Base-by-base conservation (phyloP, 2,888 invertebrate species). In the Cosmorhoe ocellata region DNA sequence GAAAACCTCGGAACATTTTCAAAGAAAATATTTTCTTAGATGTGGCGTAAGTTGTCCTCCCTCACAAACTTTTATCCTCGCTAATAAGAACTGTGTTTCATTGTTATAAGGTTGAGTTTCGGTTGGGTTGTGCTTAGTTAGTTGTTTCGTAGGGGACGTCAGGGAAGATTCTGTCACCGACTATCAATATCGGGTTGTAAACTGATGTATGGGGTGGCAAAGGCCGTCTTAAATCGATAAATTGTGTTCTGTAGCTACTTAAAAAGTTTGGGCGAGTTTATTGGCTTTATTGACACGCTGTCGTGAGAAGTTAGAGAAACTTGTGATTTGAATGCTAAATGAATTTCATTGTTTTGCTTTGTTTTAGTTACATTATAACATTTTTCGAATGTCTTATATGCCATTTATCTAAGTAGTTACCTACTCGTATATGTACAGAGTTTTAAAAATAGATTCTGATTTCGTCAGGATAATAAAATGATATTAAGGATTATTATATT, bases 181-280 rank as follows among this genome's bases (percentile, higher is more conserved):
- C 87, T 87, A 87, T 87, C 88, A 87, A 87, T 88, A 86, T 85
- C 80, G 74, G 51, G 66, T 66, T 81, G 75, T 79, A 84, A 84
- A 83, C 74, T 84, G 87, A 86, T 82, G 76, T 83, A 81, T 82
- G 71, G 85, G 86, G 86, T 86, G 83, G 83, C 75, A 79, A 75
- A 84, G 81, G 79, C 72, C 76, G 71, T 60, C 78, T 80, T 74
- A 79, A 86, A 87, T 87, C 87, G 80, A 86, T 87, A 87, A 81
- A 84, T 77, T 83, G 81, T 79, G 79, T 84, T 84, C 74, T 69
- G 71, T 63, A 70, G 72, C 78, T 84, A 81, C 84, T 84, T 85
- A 83, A 76, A 73, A 78, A 85, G 76, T 86, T 84, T 45, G 63
- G 74, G 75, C 67, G 69, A 79, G 68, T 82, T 79, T 83, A 85